Conservation (phyloP, 2,888 invertebrate genomes). For the Alsophila aescularia region DNA sequence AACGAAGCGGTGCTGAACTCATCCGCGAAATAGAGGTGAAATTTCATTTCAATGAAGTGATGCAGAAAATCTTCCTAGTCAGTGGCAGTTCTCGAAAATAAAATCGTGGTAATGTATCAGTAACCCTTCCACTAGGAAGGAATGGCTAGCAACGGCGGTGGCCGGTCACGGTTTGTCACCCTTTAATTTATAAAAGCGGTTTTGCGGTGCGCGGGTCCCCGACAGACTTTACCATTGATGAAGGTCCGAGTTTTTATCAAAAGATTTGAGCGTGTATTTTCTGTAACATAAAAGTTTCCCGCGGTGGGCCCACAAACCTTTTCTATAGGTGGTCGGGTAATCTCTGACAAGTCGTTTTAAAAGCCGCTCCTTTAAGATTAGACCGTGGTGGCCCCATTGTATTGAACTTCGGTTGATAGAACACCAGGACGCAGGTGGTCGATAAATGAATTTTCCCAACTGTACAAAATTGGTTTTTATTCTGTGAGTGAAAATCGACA, state of each 20-base stretch:
- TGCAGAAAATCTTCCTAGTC: constrained; percentile 11
- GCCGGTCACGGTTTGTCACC: constrained; percentile 37
- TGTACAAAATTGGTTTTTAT: constrained; percentile 67
- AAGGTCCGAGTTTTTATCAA: constrained; percentile 40
- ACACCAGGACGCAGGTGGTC: constrained; percentile 64
- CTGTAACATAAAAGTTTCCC: constrained; percentile 39
- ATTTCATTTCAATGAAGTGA: constrained; percentile 19
- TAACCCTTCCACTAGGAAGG: constrained; percentile 34
- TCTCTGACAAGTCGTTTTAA: constrained; percentile 56
- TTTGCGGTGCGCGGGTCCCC: constrained; percentile 25
- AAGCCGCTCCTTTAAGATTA: constrained; percentile 59
- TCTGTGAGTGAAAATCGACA: constrained; percentile 52
- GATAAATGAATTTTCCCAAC: constrained; percentile 65
- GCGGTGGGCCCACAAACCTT: constrained; percentile 38
- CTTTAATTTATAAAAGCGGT: constrained; percentile 44
- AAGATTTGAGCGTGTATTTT: constrained; percentile 40
- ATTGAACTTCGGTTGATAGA: constrained; percentile 59
- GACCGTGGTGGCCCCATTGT: constrained; percentile 54
- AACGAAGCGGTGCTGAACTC: constrained; percentile 23
- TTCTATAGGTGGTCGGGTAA: constrained; percentile 44
- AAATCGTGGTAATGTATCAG: constrained; percentile 35
- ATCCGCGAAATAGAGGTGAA: constrained; percentile 26
- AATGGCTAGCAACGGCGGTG: constrained; percentile 21
- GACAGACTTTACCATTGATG: constrained; percentile 41
- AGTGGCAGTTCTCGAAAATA: constrained; percentile 19